phyloP scores from a whole-genome alignment of 2,888 invertebrate genomes.

The Eilema caniola region DNA sequence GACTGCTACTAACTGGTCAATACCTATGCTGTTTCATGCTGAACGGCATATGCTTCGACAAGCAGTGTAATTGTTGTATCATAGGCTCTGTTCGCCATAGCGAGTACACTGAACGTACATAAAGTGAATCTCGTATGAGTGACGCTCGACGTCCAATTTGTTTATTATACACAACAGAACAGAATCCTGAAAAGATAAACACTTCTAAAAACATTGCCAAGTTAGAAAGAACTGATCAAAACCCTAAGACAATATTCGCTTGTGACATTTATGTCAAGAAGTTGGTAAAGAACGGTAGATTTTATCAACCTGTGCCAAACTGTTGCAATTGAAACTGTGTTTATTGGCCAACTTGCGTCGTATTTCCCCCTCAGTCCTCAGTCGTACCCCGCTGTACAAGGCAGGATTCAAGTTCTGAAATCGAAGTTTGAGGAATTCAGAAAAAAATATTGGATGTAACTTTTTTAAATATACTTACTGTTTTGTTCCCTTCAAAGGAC shows the following conservation, averaged over 20 bases:
- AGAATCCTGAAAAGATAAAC: not conserved
- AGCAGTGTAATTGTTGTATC: no score
- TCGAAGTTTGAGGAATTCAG: constrained; percentile 26
- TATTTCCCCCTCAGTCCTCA: constrained; percentile 36
- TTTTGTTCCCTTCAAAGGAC: not conserved
- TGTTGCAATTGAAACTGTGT: constrained; percentile 50
- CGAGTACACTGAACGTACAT: no score
- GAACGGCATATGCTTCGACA: no score
- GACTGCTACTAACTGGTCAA: no score
- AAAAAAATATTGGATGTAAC: constrained; percentile 21
- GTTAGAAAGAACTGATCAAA: constrained; percentile 6
- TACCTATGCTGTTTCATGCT: no score
- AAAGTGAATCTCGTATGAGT: no score
- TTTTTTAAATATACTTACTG: constrained; percentile 1
- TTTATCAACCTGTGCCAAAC: constrained; percentile 48
- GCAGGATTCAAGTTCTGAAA: constrained; percentile 27
- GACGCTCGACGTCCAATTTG: no score
- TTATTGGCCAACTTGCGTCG: constrained; percentile 44
- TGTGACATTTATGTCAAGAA: constrained; percentile 30
- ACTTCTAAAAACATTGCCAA: not conserved
- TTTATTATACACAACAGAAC: no score
- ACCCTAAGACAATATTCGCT: constrained; percentile 24
- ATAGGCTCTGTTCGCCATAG: no score
- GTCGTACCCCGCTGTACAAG: constrained; percentile 29
- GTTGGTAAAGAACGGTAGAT: constrained; percentile 44